Evolutionary conservation across 2,113 vertebrate genomes (phyloP), one percentile per base, ranked within the genome.

Genomic region (Panurus biarmicus): DNA sequence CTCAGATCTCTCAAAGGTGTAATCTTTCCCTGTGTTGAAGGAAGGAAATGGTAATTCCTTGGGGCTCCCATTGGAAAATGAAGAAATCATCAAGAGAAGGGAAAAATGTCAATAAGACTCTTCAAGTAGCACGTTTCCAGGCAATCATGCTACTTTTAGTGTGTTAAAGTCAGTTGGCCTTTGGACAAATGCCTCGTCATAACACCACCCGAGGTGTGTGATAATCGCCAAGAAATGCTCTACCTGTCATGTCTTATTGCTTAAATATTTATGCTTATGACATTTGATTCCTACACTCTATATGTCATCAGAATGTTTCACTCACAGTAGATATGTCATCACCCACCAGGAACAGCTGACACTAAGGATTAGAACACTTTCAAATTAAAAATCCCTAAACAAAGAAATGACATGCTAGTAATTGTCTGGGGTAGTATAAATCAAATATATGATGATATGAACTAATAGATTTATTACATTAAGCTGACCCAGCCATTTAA

Each of bases 221-320:
- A 93, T 97, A 96, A 97, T 96, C 44, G 51, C 96, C 96, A 96
- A 96, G 95, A 96, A 97, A 96, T 96, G 81, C 93, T 96, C 90
- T 97, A 97, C 96, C 96, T 97, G 95, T 96, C 96, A 97, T 94
- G 91, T 97, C 96, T 95, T 96, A 95, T 97, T 97, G 94, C 96
- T 97, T 94, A 97, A 97, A 97, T 96, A 97, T 97, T 96, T 97
- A 97, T 95, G 96, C 95, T 97, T 96, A 97, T 97, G 96, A 95
- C 93, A 97, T 97, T 95, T 97, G 96, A 97, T 96, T 96, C 94
- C 93, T 95, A 89, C 89, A 96, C 93, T 96, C 96, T 97, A 97
- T 97, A 96, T 96, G 95, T 97, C 96, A 97, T 96, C 89, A 96
- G 91, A 95, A 96, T 96, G 93, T 95, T 97, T 96, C 88, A 85